phyloP scores from a whole-genome alignment of 2,888 invertebrate species.

The Phlogophora meticulosa region DNA sequence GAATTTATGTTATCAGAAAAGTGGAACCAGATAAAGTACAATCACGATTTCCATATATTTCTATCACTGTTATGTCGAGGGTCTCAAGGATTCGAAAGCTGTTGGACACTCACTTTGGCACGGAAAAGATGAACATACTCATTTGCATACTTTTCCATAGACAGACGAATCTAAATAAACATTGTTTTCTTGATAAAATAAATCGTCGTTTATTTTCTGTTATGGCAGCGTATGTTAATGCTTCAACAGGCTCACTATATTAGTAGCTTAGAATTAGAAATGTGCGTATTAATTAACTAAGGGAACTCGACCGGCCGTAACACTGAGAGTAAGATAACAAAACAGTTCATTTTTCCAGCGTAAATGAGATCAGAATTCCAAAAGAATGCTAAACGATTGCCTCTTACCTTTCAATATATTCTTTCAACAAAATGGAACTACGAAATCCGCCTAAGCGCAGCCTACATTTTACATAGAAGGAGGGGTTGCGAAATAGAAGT shows the following conservation, averaged over 20 bases:
- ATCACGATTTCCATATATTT: slow-evolving; percentile 21
- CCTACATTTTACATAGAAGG: slow-evolving; percentile 60
- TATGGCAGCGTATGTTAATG: background rate
- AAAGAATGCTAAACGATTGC: slow-evolving; percentile 13
- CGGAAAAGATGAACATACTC: background rate
- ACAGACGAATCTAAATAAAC: background rate
- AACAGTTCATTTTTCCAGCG: background rate
- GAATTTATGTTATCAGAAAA: background rate
- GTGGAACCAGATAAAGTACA: slow-evolving; percentile 6
- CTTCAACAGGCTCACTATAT: background rate
- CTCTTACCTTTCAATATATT: slow-evolving; percentile 37
- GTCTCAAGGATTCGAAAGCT: slow-evolving; percentile 4
- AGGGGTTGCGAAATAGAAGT: slow-evolving; percentile 58
- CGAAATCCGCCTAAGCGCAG: slow-evolving; percentile 47
- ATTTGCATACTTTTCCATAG: background rate
- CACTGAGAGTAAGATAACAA: background rate
- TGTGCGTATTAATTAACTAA: background rate
- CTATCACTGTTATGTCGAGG: slow-evolving; percentile 16
- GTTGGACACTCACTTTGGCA: background rate
- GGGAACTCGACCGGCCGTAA: background rate
- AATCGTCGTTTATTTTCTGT: background rate
- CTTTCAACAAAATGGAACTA: slow-evolving; percentile 33
- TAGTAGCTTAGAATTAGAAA: background rate
- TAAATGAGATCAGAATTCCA: slow-evolving; percentile 8
- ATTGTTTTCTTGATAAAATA: background rate